These are phyloP conservation scores for Dasypus novemcinctus DNA, from an alignment of 2,113 vertebrate genomes.

Conservation along the genomic window DNA sequence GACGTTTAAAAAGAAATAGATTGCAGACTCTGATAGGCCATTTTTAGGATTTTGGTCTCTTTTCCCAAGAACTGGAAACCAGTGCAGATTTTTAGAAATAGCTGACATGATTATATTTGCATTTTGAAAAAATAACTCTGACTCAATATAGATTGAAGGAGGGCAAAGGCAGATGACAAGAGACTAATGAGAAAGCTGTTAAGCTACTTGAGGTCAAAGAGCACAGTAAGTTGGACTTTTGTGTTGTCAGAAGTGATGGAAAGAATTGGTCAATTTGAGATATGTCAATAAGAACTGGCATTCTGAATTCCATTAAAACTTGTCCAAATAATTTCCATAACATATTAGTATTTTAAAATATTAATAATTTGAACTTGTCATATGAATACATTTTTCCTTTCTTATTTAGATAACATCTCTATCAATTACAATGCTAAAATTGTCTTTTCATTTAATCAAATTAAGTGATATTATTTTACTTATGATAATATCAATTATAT, in stretches of 20 bases:
- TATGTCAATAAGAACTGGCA: not conserved
- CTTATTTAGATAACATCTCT: not conserved
- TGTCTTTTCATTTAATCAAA: not conserved
- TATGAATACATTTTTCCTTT: not conserved
- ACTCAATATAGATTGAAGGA: not conserved
- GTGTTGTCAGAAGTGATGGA: not conserved
- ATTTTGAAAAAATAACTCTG: slow-evolving; percentile 5
- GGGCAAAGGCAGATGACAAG: not conserved
- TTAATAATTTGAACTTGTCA: slow-evolving; percentile 24
- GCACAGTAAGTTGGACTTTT: not conserved
- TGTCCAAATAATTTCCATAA: not conserved
- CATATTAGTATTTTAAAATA: slow-evolving; percentile 30
- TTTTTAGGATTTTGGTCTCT: not conserved
- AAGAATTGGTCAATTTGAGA: slow-evolving; percentile 43
- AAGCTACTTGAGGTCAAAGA: not conserved
- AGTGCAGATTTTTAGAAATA: not conserved
- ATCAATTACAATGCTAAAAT: not conserved
- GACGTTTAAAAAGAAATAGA: not conserved
- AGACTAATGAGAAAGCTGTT: slow-evolving; percentile 12
- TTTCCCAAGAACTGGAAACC: not conserved
- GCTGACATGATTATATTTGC: not conserved
- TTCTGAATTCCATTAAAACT: slow-evolving; percentile 19
- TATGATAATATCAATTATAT: not conserved
- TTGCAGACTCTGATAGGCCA: not conserved
- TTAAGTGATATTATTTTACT: not conserved